Evolutionary conservation across 1,140 invertebrate genomes (phyloP), one percentile per base, ranked within the genome.

Genomic region (Popillia japonica): DNA sequence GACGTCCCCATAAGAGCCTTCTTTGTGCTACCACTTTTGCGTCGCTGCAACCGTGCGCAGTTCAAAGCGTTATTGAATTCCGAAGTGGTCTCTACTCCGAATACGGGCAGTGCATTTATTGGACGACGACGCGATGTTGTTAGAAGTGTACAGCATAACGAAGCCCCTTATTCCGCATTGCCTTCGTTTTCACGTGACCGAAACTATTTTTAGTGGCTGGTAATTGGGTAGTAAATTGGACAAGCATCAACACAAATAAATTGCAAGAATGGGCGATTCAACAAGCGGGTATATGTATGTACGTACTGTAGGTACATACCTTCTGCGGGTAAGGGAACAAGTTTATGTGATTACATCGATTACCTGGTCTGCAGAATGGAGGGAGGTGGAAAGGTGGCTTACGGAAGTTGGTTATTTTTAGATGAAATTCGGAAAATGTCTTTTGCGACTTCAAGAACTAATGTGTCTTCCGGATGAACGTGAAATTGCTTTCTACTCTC

Each of bases 161-260:
- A 55, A 55, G 27, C 27, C 48, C 17, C 48, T 55, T 55, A 17
- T 55, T 2, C 48, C 48, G 48, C 17, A 55, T 55, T 55, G 48
- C 48, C 48, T n/a, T 55, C 48, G 48, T 55, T 55, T 55, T 55
- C 48, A 55, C 14, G 17, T n/a, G 48, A n/a, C 9, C 17, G 48
- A 3, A 55, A 17, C 14, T 55, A 55, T 17, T 55, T n/a, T 17
- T 55, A 17, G 48, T 17, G 17, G 48, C 14, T 55, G 14, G 48
- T 55, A 55, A 55, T 55, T 55, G 48, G 48, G 17, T n/a, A 55
- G 14, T 17, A 55, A 55, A 55, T 55, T 55, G 48, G 48, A 17
- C 48, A 17, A 55, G 48, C 48, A 17, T 55, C 14, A 17, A 14
- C 14, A n/a, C n/a, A 55, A 55, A 55, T 55, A 55, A 17, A 55